Evolutionary conservation across 2,797 vertebrate species (phyloP), one percentile per base, ranked within the genome.

Genomic region (Erpetoichthys calabaricus): DNA sequence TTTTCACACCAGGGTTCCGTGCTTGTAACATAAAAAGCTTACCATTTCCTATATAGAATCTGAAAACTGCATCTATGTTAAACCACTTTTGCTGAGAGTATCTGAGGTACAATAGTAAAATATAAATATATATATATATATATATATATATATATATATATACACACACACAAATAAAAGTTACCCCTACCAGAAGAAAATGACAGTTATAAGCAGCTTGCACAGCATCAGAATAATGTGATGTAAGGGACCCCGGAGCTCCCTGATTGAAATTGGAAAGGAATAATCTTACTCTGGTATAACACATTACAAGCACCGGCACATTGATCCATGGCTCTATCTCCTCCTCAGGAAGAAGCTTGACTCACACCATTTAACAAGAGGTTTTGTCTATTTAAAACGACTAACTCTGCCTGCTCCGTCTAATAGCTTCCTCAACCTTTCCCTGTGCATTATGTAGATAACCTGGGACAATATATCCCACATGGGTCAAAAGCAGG

Each of bases 361-460:
- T 73, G 68, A 70, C 70, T 65, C 56, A 60, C 64, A 65, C 71
- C 72, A 76, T 80, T 78, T 78, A 72, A 64, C 67, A 64, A 60
- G 10, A 64, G 65, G 65, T 68, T 67, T 71, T 76, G 73, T 66
- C 81, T 70, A 73, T 71, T 67, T 79, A 73, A 74, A 85, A 69
- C 56, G 65, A 76, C 75, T 72, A 69, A 68, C 72, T 78, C 72
- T 75, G 67, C 66, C 63, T 61, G 10, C 77, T 66, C 73, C 56
- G 52, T 73, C 70, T 75, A 71, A 73, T 58, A 68, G 54, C 71
- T 78, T 75, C 62, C 75, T 83, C 80, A 77, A 80, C 77, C 78
- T 83, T 81, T 78, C 73, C 63, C 75, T 75, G 80, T 84, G 81
- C 71, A 82, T 85, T 88, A 86, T 84, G 83, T 76, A 84, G 65